A percentile compares a stretch with the other conserved stretches of the same genome.
phyloP scores from a whole-genome alignment of 2,113 vertebrate species.

The Calidris pugnax region DNA sequence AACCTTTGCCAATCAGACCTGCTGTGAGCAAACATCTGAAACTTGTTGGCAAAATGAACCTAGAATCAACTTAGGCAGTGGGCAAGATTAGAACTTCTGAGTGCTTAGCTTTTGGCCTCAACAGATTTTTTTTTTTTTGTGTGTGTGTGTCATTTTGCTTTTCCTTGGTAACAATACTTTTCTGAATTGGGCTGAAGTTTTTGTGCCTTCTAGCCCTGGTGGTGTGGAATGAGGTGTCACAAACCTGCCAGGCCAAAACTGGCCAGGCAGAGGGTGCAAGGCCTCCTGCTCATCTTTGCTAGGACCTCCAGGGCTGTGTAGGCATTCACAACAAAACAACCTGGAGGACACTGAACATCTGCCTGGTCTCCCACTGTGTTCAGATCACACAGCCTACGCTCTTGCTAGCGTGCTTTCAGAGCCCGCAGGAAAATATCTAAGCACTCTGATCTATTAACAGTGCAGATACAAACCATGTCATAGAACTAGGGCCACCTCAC shows the following conservation, averaged over 20 bases:
- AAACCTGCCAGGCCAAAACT: accelerated
- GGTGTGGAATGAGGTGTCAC: not conserved
- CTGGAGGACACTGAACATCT: not conserved
- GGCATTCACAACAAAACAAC: accelerated
- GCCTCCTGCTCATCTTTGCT: not conserved
- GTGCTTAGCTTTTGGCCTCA: not conserved
- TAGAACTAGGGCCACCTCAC: not conserved
- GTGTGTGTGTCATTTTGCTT: not conserved
- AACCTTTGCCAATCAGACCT: not conserved
- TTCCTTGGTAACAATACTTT: not conserved
- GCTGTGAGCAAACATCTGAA: not conserved
- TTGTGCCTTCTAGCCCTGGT: not conserved
- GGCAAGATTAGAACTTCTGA: not conserved
- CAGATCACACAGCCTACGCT: not conserved
- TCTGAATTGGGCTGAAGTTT: not conserved
- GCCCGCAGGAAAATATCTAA: not conserved
- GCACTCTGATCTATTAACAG: accelerated
- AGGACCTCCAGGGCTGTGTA: not conserved
- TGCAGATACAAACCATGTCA: not conserved
- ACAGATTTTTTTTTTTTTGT: not conserved
- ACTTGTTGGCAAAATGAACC: not conserved
- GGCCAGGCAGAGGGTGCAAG: not conserved
- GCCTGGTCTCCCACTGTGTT: not conserved
- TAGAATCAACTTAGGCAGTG: not conserved
- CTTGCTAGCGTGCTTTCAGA: not conserved